Evolutionary conservation across 2,888 invertebrate genomes (phyloP).

Genomic region (Oscheius sp.): DNA sequence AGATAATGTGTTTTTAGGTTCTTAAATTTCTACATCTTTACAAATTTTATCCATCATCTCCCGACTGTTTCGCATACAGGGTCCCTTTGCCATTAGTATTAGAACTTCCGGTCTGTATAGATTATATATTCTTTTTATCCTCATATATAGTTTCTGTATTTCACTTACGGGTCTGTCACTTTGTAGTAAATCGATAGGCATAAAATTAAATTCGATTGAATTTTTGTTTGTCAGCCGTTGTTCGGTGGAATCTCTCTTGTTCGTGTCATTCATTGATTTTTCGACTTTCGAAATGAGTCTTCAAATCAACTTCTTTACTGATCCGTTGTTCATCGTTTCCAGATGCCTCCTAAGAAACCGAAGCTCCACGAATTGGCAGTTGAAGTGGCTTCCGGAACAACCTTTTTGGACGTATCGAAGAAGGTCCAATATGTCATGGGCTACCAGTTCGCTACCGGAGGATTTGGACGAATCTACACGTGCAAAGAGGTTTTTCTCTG

Average conservation of each 20-base stretch:
- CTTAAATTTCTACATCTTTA: no score
- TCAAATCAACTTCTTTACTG: background rate
- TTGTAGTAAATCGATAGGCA: no score
- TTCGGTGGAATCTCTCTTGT: no score
- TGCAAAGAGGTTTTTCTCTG: constrained; percentile 58
- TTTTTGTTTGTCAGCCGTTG: no score
- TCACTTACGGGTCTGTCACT: no score
- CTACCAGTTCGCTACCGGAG: constrained; percentile 71
- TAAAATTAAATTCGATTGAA: no score
- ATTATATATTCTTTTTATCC: no score
- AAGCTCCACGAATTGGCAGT: constrained; percentile 58
- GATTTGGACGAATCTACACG: constrained; percentile 72
- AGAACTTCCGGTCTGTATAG: no score
- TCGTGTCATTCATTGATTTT: background rate
- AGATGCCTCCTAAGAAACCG: constrained; percentile 59
- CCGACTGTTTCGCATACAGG: no score
- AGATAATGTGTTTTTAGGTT: background rate
- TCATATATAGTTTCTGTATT: no score
- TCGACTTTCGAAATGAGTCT: background rate
- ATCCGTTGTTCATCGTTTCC: background rate
- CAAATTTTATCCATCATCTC: no score
- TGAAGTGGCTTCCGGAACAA: constrained; percentile 48
- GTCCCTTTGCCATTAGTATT: no score
- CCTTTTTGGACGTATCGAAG: constrained; percentile 48
- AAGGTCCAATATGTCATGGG: constrained; percentile 61